Evolutionary conservation across 2,797 vertebrate species (phyloP).

Genomic region (Nothura maculosa): DNA sequence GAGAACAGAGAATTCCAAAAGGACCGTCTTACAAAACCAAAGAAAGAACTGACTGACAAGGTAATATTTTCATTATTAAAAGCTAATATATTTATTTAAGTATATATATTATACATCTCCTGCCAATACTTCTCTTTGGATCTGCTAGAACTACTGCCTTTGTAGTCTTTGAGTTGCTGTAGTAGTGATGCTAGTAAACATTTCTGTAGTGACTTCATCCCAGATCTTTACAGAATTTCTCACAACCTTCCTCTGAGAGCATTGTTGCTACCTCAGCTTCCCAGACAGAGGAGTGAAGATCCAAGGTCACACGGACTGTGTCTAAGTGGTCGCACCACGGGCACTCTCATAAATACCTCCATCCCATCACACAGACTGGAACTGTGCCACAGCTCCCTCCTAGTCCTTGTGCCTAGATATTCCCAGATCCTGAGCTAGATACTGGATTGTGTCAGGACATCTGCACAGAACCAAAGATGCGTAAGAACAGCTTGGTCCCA

Average conservation of each 20-base stretch:
- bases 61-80: not conserved
- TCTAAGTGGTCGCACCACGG: fast-evolving
- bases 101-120: not conserved
- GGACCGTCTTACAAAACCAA: not conserved
- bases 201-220: not conserved
- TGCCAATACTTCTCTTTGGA: not conserved
- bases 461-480: not conserved
- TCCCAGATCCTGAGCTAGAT: not conserved
- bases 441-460: not conserved
- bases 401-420: not conserved
- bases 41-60: not conserved
- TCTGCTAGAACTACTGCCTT: not conserved
- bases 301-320: not conserved
- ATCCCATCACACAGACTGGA: not conserved
- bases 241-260: not conserved
- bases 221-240: not conserved
- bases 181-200: not conserved
- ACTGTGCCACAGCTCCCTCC: not conserved
- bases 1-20: not conserved
- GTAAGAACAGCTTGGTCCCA: not conserved
- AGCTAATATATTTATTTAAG: not conserved
- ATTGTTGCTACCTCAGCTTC: not conserved
- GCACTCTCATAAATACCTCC: not conserved
- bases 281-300: not conserved
- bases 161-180: not conserved